Percentiles rank a stretch among this genome's conserved stretches.
Conservation (phyloP, 2,888 invertebrate species). For the Papilio elwesi region DNA sequence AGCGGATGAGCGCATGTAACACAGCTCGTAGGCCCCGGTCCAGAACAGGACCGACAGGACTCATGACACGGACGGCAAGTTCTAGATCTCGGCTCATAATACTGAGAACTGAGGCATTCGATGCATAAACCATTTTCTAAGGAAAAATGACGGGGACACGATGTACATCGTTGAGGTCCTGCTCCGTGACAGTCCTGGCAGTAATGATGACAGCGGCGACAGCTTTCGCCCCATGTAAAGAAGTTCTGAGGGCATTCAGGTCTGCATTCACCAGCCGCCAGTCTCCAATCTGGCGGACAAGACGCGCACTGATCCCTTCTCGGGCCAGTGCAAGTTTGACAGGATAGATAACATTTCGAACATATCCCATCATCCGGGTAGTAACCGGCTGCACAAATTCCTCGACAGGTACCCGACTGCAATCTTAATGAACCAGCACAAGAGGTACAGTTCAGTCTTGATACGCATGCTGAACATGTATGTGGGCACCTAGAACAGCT, state of each 20-base stretch:
- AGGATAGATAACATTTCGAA: conserved; percentile 92
- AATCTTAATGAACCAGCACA: conserved; percentile 90
- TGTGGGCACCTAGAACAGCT: conserved; percentile 91
- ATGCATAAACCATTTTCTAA: conserved; percentile 88
- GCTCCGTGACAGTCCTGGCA: conserved; percentile 94
- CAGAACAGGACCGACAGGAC: conserved; percentile 88
- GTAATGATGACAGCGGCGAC: conserved; percentile 94
- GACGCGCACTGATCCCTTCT: conserved; percentile 93
- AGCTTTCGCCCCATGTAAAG: conserved; percentile 92
- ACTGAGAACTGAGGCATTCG: conserved; percentile 90
- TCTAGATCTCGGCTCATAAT: conserved; percentile 88
- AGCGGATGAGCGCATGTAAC: conserved; percentile 88
- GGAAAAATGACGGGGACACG: conserved; percentile 89
- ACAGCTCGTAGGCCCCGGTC: conserved; percentile 89
- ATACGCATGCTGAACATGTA: conserved; percentile 90
- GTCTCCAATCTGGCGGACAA: conserved; percentile 91
- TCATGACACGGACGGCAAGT: conserved; percentile 88
- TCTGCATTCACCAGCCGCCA: conserved; percentile 92
- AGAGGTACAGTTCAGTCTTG: conserved; percentile 91
- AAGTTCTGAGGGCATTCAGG: conserved; percentile 93
- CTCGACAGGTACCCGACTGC: conserved; percentile 92
- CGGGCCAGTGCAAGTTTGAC: conserved; percentile 93
- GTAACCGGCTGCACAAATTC: conserved; percentile 91
- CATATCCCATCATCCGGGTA: conserved; percentile 94
- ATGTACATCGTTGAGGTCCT: conserved; percentile 89